phyloP scores from a whole-genome alignment of 2,888 invertebrate species.

The Onchidella celtica region DNA sequence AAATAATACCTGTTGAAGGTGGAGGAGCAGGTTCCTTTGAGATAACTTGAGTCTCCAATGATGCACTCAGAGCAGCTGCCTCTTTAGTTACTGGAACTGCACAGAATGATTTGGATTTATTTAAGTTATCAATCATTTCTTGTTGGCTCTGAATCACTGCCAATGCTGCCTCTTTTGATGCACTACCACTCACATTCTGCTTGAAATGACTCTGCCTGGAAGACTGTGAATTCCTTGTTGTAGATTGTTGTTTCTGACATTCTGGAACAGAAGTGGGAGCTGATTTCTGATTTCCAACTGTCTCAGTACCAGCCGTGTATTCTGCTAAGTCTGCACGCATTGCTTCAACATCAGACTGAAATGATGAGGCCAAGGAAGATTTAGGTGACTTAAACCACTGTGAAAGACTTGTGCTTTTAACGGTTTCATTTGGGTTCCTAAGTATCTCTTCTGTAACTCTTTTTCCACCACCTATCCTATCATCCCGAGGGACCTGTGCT shows the following conservation, averaged over 20 bases:
- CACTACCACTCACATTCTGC: too few relatives aligned
- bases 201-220: too few relatives aligned
- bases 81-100: not conserved
- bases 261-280: not conserved
- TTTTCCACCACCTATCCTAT: not conserved
- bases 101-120: conserved; percentile 5
- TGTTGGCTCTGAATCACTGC: conserved; percentile 40
- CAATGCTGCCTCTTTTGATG: conserved; percentile 9
- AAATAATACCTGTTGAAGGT: too few relatives aligned
- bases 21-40: not conserved
- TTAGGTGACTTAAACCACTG: conserved; percentile 42
- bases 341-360: conserved; percentile 48
- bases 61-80: not conserved
- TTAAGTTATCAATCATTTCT: conserved; percentile 28
- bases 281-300: too few relatives aligned
- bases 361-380: not conserved
- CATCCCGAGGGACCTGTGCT: not conserved
- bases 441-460: too few relatives aligned
- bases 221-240: too few relatives aligned
- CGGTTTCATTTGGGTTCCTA: too few relatives aligned
- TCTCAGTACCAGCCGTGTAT: not conserved
- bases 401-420: not conserved
- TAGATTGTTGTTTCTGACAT: not conserved
- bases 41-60: not conserved
- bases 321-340: conserved; percentile 35